Percentiles rank a stretch among this genome's conserved stretches.
These are phyloP conservation scores for Bedellia somnulentella DNA, from an alignment of 2,888 invertebrate species.

Conservation along the genomic window DNA sequence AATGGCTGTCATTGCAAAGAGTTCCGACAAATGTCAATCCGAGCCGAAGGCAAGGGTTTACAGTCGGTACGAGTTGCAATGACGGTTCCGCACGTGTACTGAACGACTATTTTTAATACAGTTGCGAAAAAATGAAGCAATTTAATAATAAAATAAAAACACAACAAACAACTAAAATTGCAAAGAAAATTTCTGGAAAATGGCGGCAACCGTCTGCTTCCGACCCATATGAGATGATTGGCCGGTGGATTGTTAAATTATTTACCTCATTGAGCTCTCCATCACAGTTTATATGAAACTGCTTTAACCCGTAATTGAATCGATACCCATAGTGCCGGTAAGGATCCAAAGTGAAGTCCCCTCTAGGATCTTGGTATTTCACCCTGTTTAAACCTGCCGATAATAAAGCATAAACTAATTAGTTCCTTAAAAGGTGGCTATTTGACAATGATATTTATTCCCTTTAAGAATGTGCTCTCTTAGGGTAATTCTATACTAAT, in stretches of 20 bases:
- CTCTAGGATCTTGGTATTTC: not conserved
- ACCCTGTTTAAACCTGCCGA: not conserved
- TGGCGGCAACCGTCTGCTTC: too few relatives aligned
- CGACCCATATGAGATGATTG: slow-evolving; percentile 18
- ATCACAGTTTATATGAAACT: not conserved
- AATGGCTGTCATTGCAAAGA: too few relatives aligned
- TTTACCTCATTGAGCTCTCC: not conserved
- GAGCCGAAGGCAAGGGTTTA: too few relatives aligned
- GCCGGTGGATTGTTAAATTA: too few relatives aligned
- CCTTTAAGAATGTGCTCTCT: not conserved
- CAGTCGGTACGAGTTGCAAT: slow-evolving; percentile 18
- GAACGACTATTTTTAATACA: too few relatives aligned
- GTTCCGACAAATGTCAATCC: too few relatives aligned
- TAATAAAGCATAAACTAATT: not conserved
- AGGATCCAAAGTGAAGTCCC: not conserved
- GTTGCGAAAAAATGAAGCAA: too few relatives aligned
- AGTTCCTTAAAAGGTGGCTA: not conserved
- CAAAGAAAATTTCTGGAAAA: slow-evolving; percentile 4
- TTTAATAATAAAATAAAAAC: too few relatives aligned
- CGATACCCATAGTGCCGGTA: not conserved
- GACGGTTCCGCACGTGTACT: too few relatives aligned
- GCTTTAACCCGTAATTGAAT: not conserved
- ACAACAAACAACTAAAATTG: not conserved
- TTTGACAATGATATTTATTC: not conserved
- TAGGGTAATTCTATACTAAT: not conserved